A percentile compares a stretch with the other conserved stretches of the same genome.
phyloP scores from a whole-genome alignment of 2,113 vertebrate species.

The Zosterops borbonicus region DNA sequence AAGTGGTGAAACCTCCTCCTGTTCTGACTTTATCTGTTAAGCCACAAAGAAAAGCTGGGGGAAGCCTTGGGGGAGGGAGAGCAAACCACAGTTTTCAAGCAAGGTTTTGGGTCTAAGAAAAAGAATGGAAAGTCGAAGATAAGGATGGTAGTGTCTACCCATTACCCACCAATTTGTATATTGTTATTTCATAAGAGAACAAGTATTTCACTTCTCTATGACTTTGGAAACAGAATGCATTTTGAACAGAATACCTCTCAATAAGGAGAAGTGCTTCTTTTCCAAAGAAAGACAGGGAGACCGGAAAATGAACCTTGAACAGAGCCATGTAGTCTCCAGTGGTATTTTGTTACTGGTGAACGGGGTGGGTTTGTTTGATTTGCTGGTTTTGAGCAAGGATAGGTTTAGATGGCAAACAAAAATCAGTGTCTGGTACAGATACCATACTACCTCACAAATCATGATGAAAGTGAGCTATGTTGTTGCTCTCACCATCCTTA shows the following conservation, averaged over 20 bases:
- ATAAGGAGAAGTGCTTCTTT: background rate
- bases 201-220: background rate
- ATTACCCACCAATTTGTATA: background rate
- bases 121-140: constrained; percentile 17
- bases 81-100: background rate
- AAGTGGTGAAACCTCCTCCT: constrained; percentile 37
- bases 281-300: background rate
- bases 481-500: background rate
- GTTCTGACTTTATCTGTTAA: constrained; percentile 62
- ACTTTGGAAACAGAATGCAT: background rate
- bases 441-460: background rate
- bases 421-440: background rate
- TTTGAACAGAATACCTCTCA: background rate
- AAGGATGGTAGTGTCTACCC: background rate
- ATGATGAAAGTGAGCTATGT: background rate
- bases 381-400: background rate
- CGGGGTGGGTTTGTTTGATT: background rate
- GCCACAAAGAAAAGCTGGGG: constrained; percentile 9
- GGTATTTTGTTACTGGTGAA: background rate
- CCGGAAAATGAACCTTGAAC: background rate
- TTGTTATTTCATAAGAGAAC: background rate
- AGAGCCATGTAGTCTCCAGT: background rate
- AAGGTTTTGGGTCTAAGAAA: constrained; percentile 20
- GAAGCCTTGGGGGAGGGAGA: background rate
- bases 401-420: background rate